phyloP scores from a whole-genome alignment of 1,140 invertebrate species.

The Trinorchestia longiramus region DNA sequence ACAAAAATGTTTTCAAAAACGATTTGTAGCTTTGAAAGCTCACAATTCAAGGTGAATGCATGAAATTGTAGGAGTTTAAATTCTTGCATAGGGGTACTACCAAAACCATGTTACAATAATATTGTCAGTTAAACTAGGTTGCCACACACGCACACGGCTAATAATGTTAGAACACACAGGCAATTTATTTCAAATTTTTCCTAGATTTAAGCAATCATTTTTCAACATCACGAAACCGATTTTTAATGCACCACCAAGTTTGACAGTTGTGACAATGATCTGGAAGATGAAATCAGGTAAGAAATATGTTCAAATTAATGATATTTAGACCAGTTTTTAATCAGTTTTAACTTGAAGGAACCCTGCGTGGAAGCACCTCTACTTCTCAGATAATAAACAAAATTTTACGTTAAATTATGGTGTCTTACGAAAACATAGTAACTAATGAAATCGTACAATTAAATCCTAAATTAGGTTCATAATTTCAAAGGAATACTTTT shows the following conservation, averaged over 20 bases:
- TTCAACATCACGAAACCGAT: not conserved
- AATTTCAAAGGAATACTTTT: not conserved
- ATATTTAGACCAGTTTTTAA: not conserved
- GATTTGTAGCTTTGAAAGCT: too few relatives aligned
- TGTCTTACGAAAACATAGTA: not conserved
- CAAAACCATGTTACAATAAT: too few relatives aligned
- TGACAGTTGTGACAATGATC: not conserved
- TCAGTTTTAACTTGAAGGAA: not conserved
- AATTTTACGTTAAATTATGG: not conserved
- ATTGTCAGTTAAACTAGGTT: too few relatives aligned
- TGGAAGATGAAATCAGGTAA: not conserved
- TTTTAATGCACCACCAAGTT: not conserved
- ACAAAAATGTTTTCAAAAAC: not conserved
- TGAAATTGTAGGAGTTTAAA: too few relatives aligned
- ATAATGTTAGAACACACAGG: too few relatives aligned
- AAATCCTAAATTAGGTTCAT: not conserved
- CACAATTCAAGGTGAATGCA: too few relatives aligned
- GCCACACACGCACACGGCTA: too few relatives aligned
- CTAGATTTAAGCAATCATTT: not conserved
- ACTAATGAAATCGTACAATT: not conserved
- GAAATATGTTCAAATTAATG: not conserved
- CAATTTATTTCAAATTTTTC: too few relatives aligned
- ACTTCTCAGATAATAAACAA: not conserved
- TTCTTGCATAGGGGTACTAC: too few relatives aligned
- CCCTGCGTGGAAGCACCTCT: not conserved